Evolutionary conservation across 2,113 vertebrate species (phyloP).

Genomic region (Dasypus novemcinctus): DNA sequence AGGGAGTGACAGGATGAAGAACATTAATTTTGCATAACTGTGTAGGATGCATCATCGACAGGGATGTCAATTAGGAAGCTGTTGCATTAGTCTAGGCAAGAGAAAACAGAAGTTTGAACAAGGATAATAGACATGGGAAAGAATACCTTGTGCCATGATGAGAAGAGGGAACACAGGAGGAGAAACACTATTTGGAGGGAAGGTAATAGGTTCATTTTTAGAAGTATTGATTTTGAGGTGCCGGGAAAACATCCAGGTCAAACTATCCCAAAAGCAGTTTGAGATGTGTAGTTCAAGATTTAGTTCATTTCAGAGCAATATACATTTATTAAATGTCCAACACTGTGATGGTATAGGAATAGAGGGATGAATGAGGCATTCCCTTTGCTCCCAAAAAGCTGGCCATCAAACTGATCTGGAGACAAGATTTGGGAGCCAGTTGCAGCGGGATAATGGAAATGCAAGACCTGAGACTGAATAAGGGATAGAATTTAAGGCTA

Average conservation of each 20-base stretch:
- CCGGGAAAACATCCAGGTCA: not conserved
- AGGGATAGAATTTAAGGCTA: not conserved
- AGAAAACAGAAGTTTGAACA: not conserved
- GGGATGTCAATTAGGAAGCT: not conserved
- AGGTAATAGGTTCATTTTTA: not conserved
- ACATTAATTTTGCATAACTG: conserved; percentile 10
- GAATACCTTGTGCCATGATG: not conserved
- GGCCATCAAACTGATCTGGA: not conserved
- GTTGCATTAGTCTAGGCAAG: not conserved
- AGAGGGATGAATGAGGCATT: not conserved
- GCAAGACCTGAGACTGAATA: not conserved
- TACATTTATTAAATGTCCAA: not conserved
- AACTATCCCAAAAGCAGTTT: not conserved
- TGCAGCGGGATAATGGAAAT: not conserved
- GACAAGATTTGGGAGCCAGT: not conserved
- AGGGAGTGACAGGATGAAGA: not conserved
- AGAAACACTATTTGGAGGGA: not conserved
- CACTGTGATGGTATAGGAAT: not conserved
- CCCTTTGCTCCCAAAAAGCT: not conserved
- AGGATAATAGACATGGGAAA: not conserved
- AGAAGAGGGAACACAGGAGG: not conserved
- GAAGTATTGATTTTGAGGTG: conserved; percentile 45
- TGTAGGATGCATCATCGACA: not conserved
- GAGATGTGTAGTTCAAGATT: not conserved
- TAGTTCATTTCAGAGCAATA: not conserved